Base-by-base conservation (phyloP, 2,888 invertebrate species). In the Lithophane semibrunnea region DNA sequence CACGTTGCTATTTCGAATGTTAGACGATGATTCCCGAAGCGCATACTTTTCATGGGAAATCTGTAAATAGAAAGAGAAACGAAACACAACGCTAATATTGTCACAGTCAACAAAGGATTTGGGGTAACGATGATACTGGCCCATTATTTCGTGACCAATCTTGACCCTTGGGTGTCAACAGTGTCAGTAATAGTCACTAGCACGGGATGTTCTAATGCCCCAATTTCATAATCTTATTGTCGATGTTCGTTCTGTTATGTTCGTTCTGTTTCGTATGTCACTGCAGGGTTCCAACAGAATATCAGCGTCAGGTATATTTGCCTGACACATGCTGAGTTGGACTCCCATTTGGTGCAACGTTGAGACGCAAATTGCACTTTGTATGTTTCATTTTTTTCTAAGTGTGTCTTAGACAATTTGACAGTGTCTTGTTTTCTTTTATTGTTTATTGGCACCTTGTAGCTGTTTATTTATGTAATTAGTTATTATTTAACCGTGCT, bases 31-130 rank as follows among this genome's bases (percentile, higher is more conserved):
- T 66, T 66, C 12, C 12, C 47, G 65, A 66, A 47, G 3, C 12
- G 18, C 12, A 58, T 2, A 24, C 13, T 24, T 18, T 12, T 24
- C 24, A 18, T 12, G 12, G 24, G 18, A 12, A 5, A 12, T 18
- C 7, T 47, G 47, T 18, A 29, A 29, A 49, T 49, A 52, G 13
- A 47, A 47, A 0, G 8, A 58, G 42, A 37, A 64, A 79, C 18
- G 56, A 61, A 61, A 52, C 24, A 47, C 21, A 44, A 18, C 18
- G 42, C 21, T 42, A 13, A 37, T 37, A 77, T 60, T 81, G 60
- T 60, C 77, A 82, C 8, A 76, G 42, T 61, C 65, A 68, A 77
- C 83, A 77, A 65, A 65, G 21, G 49, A 77, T 72, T 81, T 54
- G 21, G 67, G 58, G 56, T 79, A 69, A 65, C 58, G 24, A 44